Conservation (phyloP, 1,140 invertebrate species). For the Propsilocerus akamusi region DNA sequence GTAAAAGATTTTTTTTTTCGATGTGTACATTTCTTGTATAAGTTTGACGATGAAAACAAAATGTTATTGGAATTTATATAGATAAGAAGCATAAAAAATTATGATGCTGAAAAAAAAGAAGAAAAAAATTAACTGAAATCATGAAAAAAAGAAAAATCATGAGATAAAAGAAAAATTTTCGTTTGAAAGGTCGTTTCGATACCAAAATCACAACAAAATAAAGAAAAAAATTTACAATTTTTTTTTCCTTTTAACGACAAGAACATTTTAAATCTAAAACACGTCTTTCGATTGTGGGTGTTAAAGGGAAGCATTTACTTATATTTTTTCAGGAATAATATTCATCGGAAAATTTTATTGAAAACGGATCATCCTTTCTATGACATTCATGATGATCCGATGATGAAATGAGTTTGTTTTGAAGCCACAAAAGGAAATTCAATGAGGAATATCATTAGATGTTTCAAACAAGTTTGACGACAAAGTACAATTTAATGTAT, state of each 20-base stretch:
- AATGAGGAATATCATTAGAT: no score
- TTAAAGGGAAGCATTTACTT: no score
- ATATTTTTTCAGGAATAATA: no score
- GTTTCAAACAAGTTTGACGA: no score
- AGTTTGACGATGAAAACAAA: no score
- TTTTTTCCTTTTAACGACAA: slow-evolving; percentile 1
- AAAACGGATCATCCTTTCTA: no score
- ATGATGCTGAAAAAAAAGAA: neutral
- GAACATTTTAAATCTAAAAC: slow-evolving; percentile 3
- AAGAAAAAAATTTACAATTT: neutral
- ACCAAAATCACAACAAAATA: slow-evolving; percentile 4
- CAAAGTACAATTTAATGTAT: no score
- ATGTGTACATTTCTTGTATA: neutral
- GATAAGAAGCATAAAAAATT: neutral
- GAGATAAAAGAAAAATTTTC: neutral
- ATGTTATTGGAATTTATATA: neutral
- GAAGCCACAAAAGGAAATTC: no score
- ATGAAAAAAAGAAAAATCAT: neutral
- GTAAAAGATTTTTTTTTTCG: no score
- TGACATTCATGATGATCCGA: no score
- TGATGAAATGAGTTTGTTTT: no score
- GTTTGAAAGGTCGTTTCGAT: neutral
- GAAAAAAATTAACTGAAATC: neutral
- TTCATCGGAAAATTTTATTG: no score
- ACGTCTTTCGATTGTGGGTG: neutral